A percentile compares a stretch with the other conserved stretches of the same genome.
These are phyloP conservation scores for Crocallis elinguaria DNA, from an alignment of 2,888 invertebrate species.

Conservation along the genomic window DNA sequence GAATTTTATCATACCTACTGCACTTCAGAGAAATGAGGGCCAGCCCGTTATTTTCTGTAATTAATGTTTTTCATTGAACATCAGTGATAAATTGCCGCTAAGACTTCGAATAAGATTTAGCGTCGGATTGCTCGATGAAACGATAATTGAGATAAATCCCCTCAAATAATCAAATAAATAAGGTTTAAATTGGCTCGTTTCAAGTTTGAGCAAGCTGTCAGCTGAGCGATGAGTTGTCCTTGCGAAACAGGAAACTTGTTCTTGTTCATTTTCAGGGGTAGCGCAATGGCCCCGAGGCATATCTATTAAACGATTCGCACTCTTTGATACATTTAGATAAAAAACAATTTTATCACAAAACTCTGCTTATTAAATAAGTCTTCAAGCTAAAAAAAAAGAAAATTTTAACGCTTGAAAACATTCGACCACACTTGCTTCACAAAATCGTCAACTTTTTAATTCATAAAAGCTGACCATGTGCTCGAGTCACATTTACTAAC, in stretches of 20 bases:
- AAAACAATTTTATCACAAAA: neutral
- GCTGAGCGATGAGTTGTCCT: neutral
- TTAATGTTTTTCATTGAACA: conserved; percentile 12
- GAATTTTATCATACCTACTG: conserved; percentile 34
- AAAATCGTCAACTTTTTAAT: conserved; percentile 33
- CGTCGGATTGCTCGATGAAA: neutral
- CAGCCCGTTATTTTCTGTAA: conserved; percentile 3
- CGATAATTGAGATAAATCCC: neutral
- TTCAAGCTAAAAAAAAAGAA: too few relatives aligned
- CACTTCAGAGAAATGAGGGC: conserved; percentile 25
- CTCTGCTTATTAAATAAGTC: too few relatives aligned
- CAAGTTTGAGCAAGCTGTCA: neutral
- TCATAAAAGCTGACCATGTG: conserved; percentile 34
- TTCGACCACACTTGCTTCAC: conserved; percentile 21
- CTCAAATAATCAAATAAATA: neutral
- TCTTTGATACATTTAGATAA: neutral
- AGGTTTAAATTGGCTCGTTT: neutral
- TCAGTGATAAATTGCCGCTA: neutral
- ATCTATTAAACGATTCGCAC: neutral
- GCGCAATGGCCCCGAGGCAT: neutral
- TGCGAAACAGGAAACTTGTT: conserved; percentile 4
- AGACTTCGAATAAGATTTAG: conserved; percentile 1
- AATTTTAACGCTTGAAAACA: conserved; percentile 19
- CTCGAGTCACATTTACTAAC: conserved; percentile 7
- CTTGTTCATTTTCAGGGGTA: conserved; percentile 2